Base-by-base conservation (phyloP, 2,113 vertebrate genomes). In the Ursus arctos region DNA sequence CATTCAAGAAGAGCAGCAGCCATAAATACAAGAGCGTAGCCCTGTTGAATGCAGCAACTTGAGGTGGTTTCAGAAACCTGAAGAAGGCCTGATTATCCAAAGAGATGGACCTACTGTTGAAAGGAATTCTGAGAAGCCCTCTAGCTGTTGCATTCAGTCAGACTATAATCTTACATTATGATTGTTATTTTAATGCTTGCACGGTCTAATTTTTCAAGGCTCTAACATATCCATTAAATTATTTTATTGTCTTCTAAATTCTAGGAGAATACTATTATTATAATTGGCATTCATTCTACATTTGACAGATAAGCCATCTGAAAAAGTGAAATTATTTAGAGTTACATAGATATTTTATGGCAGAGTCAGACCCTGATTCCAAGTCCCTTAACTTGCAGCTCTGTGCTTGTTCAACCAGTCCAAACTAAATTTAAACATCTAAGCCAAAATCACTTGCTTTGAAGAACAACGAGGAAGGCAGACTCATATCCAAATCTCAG, bases 181-280 rank as follows among this genome's bases (percentile, higher is more conserved):
- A 74, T 2, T 67, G 31, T 33, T 63, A 96, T 13, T 92, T 82
- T 53, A 89, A 63, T 71, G 21, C 93, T 5, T 80, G 7, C 11
- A 63, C 0, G 55, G 19, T 87, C 59, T 88, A 57, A 71, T 77
- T 89, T 94, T 90, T 92, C 49, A 91, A 91, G 53, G n/a, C 65
- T 33, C 36, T 22, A 95, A 16, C n/a, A 81, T 63, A 63, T 63
- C 19, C 24, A 89, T 40, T 87, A 74, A 53, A 85, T 80, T 94
- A 76, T 40, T 89, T 95, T 94, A 95, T 61, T 90, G n/a, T 72
- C 40, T 33, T 72, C 53, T 88, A 72, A 55, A 85, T 81, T 95
- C 55, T 91, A 18, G 12, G 24, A 87, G 12, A 22, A 22, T 84
- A 59, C 9, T 94, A 47, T 49, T 85, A 80, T 71, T 90, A 28